Evolutionary conservation across 2,113 vertebrate genomes (phyloP).

Genomic region (Myiopsitta monachus): DNA sequence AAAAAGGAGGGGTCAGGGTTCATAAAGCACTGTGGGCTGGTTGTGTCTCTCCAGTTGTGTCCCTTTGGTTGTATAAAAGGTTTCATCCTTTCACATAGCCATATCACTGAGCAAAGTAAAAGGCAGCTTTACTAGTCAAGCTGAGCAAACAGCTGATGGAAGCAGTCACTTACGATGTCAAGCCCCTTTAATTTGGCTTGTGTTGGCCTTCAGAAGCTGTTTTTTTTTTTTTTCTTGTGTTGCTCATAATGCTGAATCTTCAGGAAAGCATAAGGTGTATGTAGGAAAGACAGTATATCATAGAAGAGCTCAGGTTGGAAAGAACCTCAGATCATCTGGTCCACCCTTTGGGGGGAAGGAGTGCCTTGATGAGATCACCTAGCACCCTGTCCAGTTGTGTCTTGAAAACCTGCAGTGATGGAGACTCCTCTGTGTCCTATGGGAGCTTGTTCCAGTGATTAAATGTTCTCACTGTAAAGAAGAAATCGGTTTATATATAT

Average conservation of each 20-base stretch:
- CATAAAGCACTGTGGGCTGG: neutral
- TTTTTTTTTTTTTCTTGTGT: neutral
- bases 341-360: neutral
- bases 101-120: neutral
- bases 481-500: neutral
- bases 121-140: neutral
- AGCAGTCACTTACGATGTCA: neutral
- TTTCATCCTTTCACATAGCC: neutral
- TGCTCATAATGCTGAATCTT: neutral
- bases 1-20: neutral
- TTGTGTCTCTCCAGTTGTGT: fast-evolving
- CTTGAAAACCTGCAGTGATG: neutral
- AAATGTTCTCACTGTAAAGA: neutral
- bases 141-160: neutral
- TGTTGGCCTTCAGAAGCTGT: neutral
- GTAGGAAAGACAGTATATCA: neutral
- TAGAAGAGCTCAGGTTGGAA: neutral
- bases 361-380: neutral
- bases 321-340: neutral
- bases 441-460: neutral
- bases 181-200: neutral
- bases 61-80: neutral
- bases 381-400: neutral
- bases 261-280: neutral
- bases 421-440: neutral